Percentiles rank a stretch among this genome's conserved stretches.
Evolutionary conservation across 2,797 vertebrate genomes (phyloP).

Genomic region (Spinibarbus caldwelli): DNA sequence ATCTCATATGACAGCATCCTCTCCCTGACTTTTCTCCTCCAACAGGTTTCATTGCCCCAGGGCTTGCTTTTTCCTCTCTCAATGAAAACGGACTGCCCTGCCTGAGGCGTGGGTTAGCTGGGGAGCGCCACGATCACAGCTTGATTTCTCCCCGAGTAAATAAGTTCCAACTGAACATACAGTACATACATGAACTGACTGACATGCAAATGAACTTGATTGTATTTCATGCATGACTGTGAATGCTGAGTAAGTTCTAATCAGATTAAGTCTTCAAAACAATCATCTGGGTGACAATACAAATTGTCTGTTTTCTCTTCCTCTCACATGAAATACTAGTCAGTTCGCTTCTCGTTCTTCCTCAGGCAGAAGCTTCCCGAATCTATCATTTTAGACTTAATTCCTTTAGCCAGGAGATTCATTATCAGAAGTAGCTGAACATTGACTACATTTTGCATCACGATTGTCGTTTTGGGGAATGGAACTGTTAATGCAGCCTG

Average conservation of each 20-base stretch:
- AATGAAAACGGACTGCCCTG: slow-evolving; percentile 11
- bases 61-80: slow-evolving; percentile 32
- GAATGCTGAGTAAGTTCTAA: slow-evolving; percentile 21
- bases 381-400: not conserved
- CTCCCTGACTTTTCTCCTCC: not conserved
- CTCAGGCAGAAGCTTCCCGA: not conserved
- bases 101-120: slow-evolving; percentile 1
- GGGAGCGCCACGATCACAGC: not conserved
- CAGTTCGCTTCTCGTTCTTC: not conserved
- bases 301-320: not conserved
- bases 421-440: not conserved
- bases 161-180: slow-evolving; percentile 2
- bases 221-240: slow-evolving; percentile 36
- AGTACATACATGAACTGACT: slow-evolving; percentile 12
- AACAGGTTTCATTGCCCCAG: slow-evolving; percentile 12
- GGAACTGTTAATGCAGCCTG: not conserved
- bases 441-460: slow-evolving; percentile 23
- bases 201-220: slow-evolving; percentile 37
- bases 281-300: not conserved
- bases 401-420: not conserved
- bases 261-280: slow-evolving; percentile 39
- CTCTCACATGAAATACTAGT: not conserved
- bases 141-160: slow-evolving; percentile 26
- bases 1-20: slow-evolving; percentile 19
- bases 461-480: not conserved